Percentiles rank a stretch among this genome's conserved stretches.
Evolutionary conservation across 2,888 invertebrate species (phyloP).

Genomic region (Buathra laborator): DNA sequence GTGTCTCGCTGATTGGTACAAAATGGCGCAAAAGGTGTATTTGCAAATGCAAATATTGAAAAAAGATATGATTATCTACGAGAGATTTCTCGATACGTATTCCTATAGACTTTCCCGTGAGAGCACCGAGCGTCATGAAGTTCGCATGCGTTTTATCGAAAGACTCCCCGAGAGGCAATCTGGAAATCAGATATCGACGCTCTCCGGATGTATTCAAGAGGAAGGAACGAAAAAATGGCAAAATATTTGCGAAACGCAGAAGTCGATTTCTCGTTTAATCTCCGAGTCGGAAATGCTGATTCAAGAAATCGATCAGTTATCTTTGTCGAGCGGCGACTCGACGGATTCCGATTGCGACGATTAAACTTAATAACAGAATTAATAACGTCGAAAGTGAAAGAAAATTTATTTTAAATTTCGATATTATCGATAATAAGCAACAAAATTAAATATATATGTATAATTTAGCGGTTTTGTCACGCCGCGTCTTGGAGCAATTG

Average conservation of each 20-base stretch:
- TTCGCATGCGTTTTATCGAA: conserved; percentile 76
- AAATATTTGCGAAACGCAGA: conserved; percentile 79
- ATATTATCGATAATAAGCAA: background rate
- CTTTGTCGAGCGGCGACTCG: conserved; percentile 53
- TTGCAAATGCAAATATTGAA: conserved; percentile 93
- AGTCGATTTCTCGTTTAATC: conserved; percentile 77
- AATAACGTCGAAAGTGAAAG: conserved; percentile 47
- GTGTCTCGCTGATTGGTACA: conserved; percentile 94
- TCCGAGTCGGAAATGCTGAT: conserved; percentile 77
- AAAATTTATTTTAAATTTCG: conserved; percentile 44
- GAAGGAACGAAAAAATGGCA: conserved; percentile 79
- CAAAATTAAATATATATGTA: background rate
- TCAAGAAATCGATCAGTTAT: conserved; percentile 75
- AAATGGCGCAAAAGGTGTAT: conserved; percentile 94
- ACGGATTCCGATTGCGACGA: conserved; percentile 36
- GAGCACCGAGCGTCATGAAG: conserved; percentile 80
- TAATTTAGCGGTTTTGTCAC: conserved; percentile 18
- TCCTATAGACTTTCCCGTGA: conserved; percentile 81
- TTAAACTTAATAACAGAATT: conserved; percentile 45
- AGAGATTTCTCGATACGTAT: conserved; percentile 86
- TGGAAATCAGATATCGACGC: conserved; percentile 65
- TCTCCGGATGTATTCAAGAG: conserved; percentile 70
- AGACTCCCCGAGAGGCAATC: conserved; percentile 76
- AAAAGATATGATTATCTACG: conserved; percentile 89
- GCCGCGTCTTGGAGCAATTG: conserved; percentile 33